Conservation (phyloP, 2,888 invertebrate genomes). For the Amiota communis region DNA sequence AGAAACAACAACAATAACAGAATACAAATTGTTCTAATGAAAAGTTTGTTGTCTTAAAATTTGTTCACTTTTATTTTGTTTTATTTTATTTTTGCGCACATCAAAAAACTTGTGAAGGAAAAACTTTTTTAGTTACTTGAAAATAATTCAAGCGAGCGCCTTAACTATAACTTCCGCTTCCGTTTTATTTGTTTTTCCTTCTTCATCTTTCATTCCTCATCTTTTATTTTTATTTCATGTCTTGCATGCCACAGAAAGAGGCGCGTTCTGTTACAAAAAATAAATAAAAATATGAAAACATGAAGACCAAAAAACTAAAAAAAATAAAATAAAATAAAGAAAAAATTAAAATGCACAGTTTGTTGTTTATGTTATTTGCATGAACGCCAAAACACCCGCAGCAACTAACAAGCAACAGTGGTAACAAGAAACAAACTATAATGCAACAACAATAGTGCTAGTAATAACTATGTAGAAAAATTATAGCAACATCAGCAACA, state of each 20-base stretch:
- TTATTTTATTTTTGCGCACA: neutral
- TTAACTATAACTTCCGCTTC: conserved; percentile 64
- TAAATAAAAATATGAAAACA: neutral
- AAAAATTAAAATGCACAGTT: conserved; percentile 13
- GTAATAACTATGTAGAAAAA: conserved; percentile 16
- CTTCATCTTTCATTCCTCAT: conserved; percentile 35
- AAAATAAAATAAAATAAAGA: neutral
- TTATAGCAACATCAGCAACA: too few species aligned
- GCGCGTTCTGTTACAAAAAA: neutral
- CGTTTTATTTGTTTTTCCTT: neutral
- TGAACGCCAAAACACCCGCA: conserved; percentile 64
- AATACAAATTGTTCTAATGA: neutral
- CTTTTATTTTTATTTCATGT: conserved; percentile 31
- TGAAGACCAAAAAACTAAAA: neutral
- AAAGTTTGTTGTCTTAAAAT: conserved; percentile 15
- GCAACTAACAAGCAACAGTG: conserved; percentile 3
- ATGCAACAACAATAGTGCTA: conserved; percentile 41
- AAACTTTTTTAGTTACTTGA: neutral
- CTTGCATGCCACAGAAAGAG: too few species aligned
- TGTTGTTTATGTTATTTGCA: conserved; percentile 58
- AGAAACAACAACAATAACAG: too few species aligned
- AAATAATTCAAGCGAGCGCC: conserved; percentile 44
- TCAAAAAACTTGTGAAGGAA: neutral
- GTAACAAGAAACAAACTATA: conserved; percentile 6
- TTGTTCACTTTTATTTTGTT: neutral